Evolutionary conservation across 2,113 vertebrate genomes (phyloP), one percentile per base, ranked within the genome.

Genomic region (Cyanoliseus patagonus): DNA sequence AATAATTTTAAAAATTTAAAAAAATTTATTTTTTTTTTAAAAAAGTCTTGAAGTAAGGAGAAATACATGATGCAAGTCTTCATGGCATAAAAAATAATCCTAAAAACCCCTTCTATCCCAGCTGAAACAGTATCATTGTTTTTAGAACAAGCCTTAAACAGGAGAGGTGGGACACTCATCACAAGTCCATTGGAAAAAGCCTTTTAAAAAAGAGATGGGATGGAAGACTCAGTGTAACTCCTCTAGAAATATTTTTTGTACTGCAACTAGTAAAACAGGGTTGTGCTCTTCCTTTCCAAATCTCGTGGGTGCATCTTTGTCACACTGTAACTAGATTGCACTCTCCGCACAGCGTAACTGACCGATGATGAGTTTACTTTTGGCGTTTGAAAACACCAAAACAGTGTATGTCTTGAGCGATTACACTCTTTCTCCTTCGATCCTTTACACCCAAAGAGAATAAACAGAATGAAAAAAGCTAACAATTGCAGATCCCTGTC

Each of bases 141-240:
- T 64, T 81, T 24, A 9, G 30, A 87, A 24, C 10, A 77, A 81
- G 3, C 1, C 18, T 80, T 81, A 66, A 75, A 91, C 37, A 49
- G 14, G 25, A 47, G 16, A 3, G 4, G 2, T 7, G 9, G 7
- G 4, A 4, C 14, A 42, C 10, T 75, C 5, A 46, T 55, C 0
- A 0, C 41, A 46, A 62, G 17, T 12, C 23, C 24, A 18, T 24
- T 70, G 55, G 47, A 90, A 73, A 57, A 49, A 84, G 10, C 2
- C 10, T 62, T 68, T 6, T 33, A 73, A 61, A 42, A 66, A 47
- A 51, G 17, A 33, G 3, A 53, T 49, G 14, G 18, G 3, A 31
- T 44, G 9, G 15, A 82, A 25, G 28, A 24, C 16, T 55, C 27
- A 61, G 7, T 61, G n/a, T 68, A 75, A 53, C 22, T 64, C 39